Conservation (phyloP, 2,888 invertebrate genomes). For the Conistra vaccinii region DNA sequence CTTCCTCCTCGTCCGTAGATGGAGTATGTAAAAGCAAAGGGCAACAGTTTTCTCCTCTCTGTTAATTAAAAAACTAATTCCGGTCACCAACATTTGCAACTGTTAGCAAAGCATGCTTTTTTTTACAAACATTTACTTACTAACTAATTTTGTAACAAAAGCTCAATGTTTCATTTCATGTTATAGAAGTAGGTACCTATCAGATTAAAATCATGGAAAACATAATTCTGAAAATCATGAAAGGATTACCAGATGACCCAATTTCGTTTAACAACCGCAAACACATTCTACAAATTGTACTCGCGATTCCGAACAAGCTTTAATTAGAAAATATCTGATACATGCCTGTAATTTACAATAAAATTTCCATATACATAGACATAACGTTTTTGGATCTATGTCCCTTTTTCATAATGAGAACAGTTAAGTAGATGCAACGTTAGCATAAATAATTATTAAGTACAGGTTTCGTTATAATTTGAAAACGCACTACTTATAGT, state of each 20-base stretch:
- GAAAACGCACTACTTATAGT: background rate
- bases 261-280: slow-evolving; percentile 41
- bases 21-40: background rate
- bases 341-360: slow-evolving; percentile 53
- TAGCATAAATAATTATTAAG: slow-evolving; percentile 16
- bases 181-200: no score
- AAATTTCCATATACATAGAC: slow-evolving; percentile 42
- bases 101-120: background rate
- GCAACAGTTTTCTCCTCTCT: background rate
- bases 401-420: slow-evolving; percentile 14
- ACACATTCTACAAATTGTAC: slow-evolving; percentile 39
- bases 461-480: background rate
- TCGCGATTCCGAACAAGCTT: slow-evolving; percentile 43
- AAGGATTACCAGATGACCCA: slow-evolving; percentile 20
- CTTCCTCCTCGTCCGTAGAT: background rate
- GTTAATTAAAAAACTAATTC: background rate
- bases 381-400: slow-evolving; percentile 30
- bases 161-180: background rate
- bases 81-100: background rate
- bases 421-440: slow-evolving; percentile 16
- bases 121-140: background rate
- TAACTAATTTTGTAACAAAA: background rate
- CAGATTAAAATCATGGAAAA: slow-evolving; percentile 15
- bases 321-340: slow-evolving; percentile 61
- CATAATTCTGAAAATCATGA: slow-evolving; percentile 24